A percentile compares a stretch with the other conserved stretches of the same genome.
Evolutionary conservation across 2,797 vertebrate species (phyloP).

Genomic region (Coreius guichenoti): DNA sequence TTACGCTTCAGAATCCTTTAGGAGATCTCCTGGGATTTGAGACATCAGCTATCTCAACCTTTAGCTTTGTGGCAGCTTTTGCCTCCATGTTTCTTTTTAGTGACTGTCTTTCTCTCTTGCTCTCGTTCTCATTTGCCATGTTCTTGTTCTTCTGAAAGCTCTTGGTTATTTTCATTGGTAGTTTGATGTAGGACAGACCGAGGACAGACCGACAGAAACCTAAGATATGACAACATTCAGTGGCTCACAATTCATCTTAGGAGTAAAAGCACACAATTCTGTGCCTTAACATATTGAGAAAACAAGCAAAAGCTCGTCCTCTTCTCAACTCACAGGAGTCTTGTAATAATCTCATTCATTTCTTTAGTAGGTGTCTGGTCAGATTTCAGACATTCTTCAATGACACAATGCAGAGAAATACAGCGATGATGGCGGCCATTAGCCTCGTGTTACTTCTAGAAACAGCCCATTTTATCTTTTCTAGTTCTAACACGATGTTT

Average conservation of each 20-base stretch:
- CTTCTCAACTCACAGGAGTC: not conserved
- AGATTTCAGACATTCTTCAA: not conserved
- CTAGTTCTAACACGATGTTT: not conserved
- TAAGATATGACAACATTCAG: not conserved
- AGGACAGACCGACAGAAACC: not conserved
- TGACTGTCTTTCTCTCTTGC: constrained; percentile 13
- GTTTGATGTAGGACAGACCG: not conserved
- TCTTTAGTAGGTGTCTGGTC: not conserved
- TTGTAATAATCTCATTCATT: not conserved
- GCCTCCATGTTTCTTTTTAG: constrained; percentile 34
- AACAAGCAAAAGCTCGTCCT: not conserved
- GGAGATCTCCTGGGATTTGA: constrained; percentile 32
- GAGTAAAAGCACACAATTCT: not conserved
- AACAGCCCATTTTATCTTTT: not conserved
- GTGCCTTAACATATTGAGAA: not conserved
- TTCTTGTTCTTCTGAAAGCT: constrained; percentile 21
- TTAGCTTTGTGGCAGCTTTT: constrained; percentile 20
- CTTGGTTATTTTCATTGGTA: no score
- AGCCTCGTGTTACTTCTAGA: not conserved
- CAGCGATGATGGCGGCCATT: not conserved
- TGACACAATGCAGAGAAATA: not conserved
- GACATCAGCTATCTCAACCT: constrained; percentile 31
- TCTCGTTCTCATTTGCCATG: not conserved
- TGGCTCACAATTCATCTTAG: not conserved
- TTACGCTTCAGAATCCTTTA: constrained; percentile 37